Conservation (phyloP, 2,888 invertebrate species). For the Cephus runcator region DNA sequence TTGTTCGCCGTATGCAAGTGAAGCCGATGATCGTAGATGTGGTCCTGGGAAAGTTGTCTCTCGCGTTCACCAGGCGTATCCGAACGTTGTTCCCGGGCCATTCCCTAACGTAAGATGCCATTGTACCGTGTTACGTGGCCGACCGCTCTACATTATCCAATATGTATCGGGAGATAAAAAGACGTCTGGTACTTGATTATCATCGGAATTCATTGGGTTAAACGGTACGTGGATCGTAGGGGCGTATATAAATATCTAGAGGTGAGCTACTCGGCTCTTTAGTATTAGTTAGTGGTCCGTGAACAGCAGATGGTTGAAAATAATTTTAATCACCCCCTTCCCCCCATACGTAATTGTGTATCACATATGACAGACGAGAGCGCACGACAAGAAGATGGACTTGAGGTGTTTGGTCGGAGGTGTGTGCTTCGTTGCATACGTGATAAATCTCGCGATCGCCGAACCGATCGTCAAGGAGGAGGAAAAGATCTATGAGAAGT, state of each 20-base stretch:
- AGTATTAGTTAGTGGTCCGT: conserved; percentile 19
- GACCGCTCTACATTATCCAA: conserved; percentile 8
- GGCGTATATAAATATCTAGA: conserved; percentile 20
- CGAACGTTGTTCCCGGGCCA: too few species aligned
- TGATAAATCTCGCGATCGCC: background rate
- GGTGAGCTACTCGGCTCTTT: conserved; percentile 8
- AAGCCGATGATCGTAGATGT: background rate
- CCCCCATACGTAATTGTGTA: background rate
- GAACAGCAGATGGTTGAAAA: conserved; percentile 7
- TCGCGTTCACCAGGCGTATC: background rate
- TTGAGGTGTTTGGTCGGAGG: background rate
- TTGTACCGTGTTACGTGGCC: background rate
- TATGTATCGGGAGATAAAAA: conserved; percentile 3
- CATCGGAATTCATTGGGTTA: conserved; percentile 4
- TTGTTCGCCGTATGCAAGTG: background rate
- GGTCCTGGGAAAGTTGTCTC: background rate
- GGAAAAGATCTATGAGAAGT: conserved; percentile 7
- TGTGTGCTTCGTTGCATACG: background rate
- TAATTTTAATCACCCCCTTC: background rate
- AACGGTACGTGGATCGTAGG: background rate
- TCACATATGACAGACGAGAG: background rate
- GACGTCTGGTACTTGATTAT: conserved; percentile 5
- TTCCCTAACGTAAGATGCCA: conserved; percentile 5
- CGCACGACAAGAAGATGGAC: background rate
- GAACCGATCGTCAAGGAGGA: background rate